Base-by-base conservation (phyloP, 2,888 invertebrate genomes). In the Acanthacorydalis orientalis region DNA sequence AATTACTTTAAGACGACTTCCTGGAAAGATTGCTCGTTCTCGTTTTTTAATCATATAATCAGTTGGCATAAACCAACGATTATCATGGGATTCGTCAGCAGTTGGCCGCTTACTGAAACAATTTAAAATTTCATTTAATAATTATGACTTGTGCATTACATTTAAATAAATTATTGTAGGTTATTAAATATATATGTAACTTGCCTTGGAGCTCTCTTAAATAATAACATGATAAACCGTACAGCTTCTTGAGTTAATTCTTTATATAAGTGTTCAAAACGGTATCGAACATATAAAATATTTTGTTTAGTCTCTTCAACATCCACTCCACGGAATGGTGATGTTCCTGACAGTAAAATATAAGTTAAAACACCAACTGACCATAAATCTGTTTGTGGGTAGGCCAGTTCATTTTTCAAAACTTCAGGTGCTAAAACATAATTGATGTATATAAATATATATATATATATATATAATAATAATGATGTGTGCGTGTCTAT, bases 331-430 rank as follows among this genome's bases (percentile, higher is more conserved):
- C 75, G 73, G 79, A 92, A 98, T 43, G 97, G 93, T 47, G 93
- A 84, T 49, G 78, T 80, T 12, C 96, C 97, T 4, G 93, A 93
- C 53, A 98, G 68, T 70, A 98, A 74, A 40, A 95, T 74, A 68
- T 97, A 98, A 1, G 89, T 74, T 7, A 97, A 69, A 10, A 89
- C 89, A 46, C 95, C 97, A 45, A 97, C 76, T 15, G 89, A 84
- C 98, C 97, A 98, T 57, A 97, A 81, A 67, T 98, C 98, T 3
- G 89, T 85, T 63, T 90, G 88, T 2, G 85, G 85, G 64, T 81
- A 86, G 33, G 90, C 84, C 7, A 84, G 79, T 65, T 93, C 92
- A 60, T 89, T 85, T 60, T 79, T 79, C 43, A 92, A 68, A 51
- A 92, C 79, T 67, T 96, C 95, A 0, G 95, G 95, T 7, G 95